Evolutionary conservation across 2,888 invertebrate species (phyloP).

Genomic region (Diadegma fenestrale): DNA sequence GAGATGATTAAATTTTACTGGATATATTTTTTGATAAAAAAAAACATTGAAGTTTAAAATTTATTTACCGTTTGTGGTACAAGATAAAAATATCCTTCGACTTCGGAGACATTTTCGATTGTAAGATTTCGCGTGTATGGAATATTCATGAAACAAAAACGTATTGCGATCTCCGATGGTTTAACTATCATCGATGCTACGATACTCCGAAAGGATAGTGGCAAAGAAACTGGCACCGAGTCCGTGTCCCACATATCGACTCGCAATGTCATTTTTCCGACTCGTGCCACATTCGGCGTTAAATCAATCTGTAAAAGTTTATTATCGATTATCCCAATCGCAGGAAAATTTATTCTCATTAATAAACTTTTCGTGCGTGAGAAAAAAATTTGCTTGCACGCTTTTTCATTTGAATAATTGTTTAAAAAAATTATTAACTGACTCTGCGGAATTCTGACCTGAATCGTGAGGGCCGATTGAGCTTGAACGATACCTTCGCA

Average conservation of each 20-base stretch:
- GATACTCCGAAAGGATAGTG: slow-evolving; percentile 86
- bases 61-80: slow-evolving; percentile 82
- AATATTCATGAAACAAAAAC: slow-evolving; percentile 87
- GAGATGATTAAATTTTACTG: background rate
- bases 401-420: background rate
- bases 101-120: slow-evolving; percentile 85
- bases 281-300: slow-evolving; percentile 86
- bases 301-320: slow-evolving; percentile 85
- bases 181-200: slow-evolving; percentile 85
- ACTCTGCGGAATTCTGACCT: slow-evolving; percentile 82
- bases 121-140: slow-evolving; percentile 86
- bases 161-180: slow-evolving; percentile 86
- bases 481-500: slow-evolving; percentile 85
- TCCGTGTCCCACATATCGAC: slow-evolving; percentile 87
- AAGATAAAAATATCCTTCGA: slow-evolving; percentile 86
- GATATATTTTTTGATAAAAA: background rate
- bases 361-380: background rate
- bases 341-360: no score
- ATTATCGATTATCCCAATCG: background rate
- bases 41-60: no score
- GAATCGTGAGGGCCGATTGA: slow-evolving; percentile 84
- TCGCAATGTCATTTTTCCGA: slow-evolving; percentile 85
- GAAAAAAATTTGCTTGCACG: background rate
- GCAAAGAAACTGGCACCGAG: slow-evolving; percentile 86
- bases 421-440: background rate